Percentiles rank a stretch among this genome's conserved stretches.
These are phyloP conservation scores for Nephrotoma guestfalica DNA, from an alignment of 2,888 invertebrate species.

Conservation along the genomic window DNA sequence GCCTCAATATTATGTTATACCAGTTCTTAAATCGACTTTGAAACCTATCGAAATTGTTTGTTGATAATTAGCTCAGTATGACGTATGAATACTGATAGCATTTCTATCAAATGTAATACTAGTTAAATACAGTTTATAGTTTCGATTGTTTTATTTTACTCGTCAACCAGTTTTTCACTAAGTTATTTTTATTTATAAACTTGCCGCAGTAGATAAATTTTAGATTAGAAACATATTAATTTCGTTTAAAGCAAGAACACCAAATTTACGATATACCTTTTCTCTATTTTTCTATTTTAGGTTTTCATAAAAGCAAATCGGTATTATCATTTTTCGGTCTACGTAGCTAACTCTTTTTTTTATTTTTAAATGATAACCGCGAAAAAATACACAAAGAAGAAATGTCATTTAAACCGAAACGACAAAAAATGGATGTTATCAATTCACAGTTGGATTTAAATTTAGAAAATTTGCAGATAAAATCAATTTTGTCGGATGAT, in stretches of 20 bases:
- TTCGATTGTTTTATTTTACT: not conserved
- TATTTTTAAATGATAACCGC: not conserved
- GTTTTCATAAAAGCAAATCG: not conserved
- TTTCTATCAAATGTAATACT: not conserved
- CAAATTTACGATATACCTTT: not conserved
- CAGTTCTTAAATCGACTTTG: too few species aligned
- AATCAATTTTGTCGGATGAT: conserved; percentile 41
- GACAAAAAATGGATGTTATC: not conserved
- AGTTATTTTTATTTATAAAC: not conserved
- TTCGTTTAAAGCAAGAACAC: not conserved
- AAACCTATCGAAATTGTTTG: too few species aligned
- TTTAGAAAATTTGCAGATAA: conserved; percentile 10
- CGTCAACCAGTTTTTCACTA: not conserved
- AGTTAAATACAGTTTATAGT: not conserved
- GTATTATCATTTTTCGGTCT: not conserved
- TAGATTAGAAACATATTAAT: not conserved
- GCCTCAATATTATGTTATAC: too few species aligned
- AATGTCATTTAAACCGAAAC: not conserved
- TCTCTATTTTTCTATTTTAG: not conserved
- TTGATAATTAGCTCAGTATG: not conserved
- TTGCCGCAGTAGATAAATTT: not conserved
- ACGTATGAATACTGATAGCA: not conserved
- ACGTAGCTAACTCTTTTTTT: not conserved
- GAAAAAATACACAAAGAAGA: not conserved
- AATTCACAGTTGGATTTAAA: not conserved